Conservation (phyloP, 2,888 invertebrate genomes). For the Frankliniella intonsa region DNA sequence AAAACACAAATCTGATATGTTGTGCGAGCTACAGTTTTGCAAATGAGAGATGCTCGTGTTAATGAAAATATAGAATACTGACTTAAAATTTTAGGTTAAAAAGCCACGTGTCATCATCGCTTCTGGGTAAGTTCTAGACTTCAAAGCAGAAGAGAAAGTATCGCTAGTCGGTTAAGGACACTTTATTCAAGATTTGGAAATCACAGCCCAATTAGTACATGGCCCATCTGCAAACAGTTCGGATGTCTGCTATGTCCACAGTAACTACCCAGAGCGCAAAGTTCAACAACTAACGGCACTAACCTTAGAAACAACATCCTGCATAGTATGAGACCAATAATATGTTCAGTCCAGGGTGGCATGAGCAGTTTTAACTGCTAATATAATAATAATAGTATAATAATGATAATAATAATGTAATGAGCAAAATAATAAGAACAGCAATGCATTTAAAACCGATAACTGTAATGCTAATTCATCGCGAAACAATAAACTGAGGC, state of each 20-base stretch:
- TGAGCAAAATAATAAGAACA: conserved; percentile 1
- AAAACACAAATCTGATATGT: conserved; percentile 14
- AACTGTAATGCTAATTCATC: neutral
- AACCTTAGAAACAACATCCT: conserved; percentile 1
- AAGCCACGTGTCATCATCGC: neutral
- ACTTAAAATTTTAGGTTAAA: conserved; percentile 15
- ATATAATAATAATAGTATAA: neutral
- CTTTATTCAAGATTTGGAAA: no score
- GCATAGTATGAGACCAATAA: conserved; percentile 13
- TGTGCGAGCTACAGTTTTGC: neutral
- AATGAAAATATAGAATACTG: conserved; percentile 22
- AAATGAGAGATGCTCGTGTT: neutral
- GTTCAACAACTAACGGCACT: conserved; percentile 14
- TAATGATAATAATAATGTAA: neutral
- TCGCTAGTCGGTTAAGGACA: no score
- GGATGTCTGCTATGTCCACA: no score
- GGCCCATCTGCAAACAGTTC: no score
- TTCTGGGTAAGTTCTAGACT: neutral
- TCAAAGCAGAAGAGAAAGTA: no score
- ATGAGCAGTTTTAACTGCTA: neutral
- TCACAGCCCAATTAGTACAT: no score
- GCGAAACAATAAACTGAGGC: neutral
- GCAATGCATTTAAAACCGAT: neutral
- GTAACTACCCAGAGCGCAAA: neutral
- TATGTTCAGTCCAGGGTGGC: conserved; percentile 16